Evolutionary conservation across 2,113 vertebrate genomes (phyloP), one percentile per base, ranked within the genome.

Genomic region (Entelurus aequoreus): DNA sequence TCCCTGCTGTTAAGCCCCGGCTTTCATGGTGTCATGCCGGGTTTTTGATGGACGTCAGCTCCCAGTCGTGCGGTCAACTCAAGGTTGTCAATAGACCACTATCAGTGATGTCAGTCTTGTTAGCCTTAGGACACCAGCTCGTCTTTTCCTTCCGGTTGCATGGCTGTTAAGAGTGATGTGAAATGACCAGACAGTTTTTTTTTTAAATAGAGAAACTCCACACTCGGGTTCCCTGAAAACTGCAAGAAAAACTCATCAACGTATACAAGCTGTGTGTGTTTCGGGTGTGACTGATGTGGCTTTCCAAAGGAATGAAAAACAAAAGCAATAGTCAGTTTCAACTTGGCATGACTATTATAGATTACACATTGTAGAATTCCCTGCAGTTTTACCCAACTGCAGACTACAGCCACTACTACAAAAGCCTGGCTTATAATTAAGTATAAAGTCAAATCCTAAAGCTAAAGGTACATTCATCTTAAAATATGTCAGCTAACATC

Each of bases 1-100:
- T 63, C 55, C 60, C 51, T 67, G 56, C 55, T 58, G 52, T 69
- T 70, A 36, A 38, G 35, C 50, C 42, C 54, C 3, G 12, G n/a
- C 35, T 42, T 52, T 15, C 5, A 55, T 46, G 36, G 63, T 57
- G 50, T 56, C 40, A 44, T 21, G 35, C 28, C 21, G 44, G 0
- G 14, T 9, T 67, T 63, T 46, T 69, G 15, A 54, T 59, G 21
- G 67, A 54, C 48, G 3, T 5, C 8, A 48, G 19, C 47, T 67
- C 57, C 68, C 64, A 44, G 54, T 35, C 8, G 48, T 57, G 56
- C 52, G 19, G 38, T 63, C 61, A 47, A 50, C 21, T 67, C 63
- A 70, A 56, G 63, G 69, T 63, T 69, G 38, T 54, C 54, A 8
- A 28, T 10, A 19, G 36, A 55, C 19, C 12, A 9, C 11, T 35